These are phyloP conservation scores for Drosophila yooni DNA, from an alignment of 2,888 invertebrate species.

Conservation along the genomic window DNA sequence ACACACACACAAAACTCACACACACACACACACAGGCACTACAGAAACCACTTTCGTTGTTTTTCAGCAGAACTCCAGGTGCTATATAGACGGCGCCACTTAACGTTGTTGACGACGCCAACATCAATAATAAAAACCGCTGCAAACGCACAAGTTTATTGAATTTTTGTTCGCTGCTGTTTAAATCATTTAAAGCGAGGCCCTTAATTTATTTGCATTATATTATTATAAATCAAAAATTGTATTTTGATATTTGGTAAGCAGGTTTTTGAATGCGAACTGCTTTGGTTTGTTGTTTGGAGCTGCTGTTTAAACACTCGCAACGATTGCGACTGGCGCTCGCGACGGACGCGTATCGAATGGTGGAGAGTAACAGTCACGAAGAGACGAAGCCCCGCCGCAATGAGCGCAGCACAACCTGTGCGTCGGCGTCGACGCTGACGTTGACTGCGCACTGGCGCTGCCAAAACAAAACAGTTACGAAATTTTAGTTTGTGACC, in stretches of 20 bases:
- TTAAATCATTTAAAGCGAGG: constrained; percentile 21
- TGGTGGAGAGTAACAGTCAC: constrained; percentile 46
- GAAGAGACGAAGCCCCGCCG: constrained; percentile 56
- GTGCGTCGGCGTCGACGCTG: constrained; percentile 53
- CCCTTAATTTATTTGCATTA: constrained; percentile 48
- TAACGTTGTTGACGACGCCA: background rate
- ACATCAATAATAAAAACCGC: constrained; percentile 8
- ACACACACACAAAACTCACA: background rate
- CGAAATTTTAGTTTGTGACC: constrained; percentile 30
- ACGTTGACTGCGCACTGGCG: constrained; percentile 8
- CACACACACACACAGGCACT: background rate
- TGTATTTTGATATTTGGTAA: constrained; percentile 37
- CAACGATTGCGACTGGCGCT: constrained; percentile 66
- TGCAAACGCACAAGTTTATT: constrained; percentile 18
- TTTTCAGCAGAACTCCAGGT: constrained; percentile 31
- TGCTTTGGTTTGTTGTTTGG: constrained; percentile 20
- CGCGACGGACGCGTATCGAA: constrained; percentile 76
- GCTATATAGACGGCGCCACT: constrained; percentile 30
- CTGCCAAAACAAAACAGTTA: constrained; percentile 24
- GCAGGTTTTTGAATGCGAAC: constrained; percentile 37
- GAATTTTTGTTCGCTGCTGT: constrained; percentile 13
- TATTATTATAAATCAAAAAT: constrained; percentile 6
- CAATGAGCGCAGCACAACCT: constrained; percentile 45
- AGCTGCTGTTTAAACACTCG: constrained; percentile 38
- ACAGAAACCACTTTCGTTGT: constrained; percentile 49